Percentiles rank a stretch among this genome's conserved stretches.
Conservation (phyloP, 1,140 invertebrate species). For the Scylla paramamosain region DNA sequence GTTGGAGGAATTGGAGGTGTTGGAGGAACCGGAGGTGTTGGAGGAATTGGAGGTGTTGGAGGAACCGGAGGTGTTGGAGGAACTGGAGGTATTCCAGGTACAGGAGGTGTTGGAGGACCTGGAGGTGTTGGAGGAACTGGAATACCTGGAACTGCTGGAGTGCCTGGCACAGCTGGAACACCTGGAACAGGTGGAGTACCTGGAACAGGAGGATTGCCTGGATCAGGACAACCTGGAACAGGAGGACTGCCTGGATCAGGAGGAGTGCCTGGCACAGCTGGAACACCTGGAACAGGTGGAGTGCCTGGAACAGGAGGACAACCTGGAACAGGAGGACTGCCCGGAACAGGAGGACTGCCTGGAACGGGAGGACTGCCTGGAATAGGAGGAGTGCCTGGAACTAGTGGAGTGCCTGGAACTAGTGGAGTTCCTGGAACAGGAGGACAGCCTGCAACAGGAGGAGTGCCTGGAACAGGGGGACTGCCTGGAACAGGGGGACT, state of each 20-base stretch:
- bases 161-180: background rate
- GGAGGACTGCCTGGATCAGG: background rate
- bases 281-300: background rate
- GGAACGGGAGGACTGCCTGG: background rate
- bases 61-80: background rate
- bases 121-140: background rate
- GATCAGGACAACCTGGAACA: background rate
- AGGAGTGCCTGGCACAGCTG: background rate
- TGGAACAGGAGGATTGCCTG: conserved; percentile 24
- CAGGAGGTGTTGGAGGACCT: background rate
- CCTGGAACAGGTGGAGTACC: conserved; percentile 14
- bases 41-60: background rate
- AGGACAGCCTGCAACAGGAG: background rate
- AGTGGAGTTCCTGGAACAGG: background rate
- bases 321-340: background rate
- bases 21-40: background rate
- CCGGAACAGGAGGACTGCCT: conserved; percentile 27
- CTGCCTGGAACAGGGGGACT: conserved; percentile 27
- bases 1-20: background rate
- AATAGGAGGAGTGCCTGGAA: background rate
- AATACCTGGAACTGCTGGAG: background rate
- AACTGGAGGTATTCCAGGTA: background rate
- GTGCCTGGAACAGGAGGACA: background rate
- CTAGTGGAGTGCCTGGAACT: background rate
- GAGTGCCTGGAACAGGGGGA: background rate